These are phyloP conservation scores for Spialia ferax DNA, from an alignment of 2,888 invertebrate species.

Conservation along the genomic window DNA sequence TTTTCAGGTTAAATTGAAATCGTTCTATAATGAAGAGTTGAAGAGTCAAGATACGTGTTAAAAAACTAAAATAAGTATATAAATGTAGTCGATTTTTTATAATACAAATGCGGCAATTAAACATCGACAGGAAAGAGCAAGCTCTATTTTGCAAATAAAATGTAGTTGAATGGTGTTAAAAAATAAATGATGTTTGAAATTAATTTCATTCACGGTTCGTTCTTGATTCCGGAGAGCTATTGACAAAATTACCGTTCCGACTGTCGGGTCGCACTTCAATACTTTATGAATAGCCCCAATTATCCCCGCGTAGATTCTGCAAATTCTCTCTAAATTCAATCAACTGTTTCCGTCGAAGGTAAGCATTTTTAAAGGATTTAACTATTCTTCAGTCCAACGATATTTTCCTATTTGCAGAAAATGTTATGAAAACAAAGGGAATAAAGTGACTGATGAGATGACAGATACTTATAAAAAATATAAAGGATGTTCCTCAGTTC, in stretches of 20 bases:
- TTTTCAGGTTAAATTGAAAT: constrained; percentile 4
- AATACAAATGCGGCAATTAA: constrained; percentile 8
- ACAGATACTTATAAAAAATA: neutral
- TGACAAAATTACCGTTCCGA: constrained; percentile 49
- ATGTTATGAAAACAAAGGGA: neutral
- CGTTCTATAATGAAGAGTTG: neutral
- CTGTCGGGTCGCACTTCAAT: constrained; percentile 38
- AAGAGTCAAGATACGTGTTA: constrained; percentile 2
- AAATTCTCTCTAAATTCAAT: constrained; percentile 11
- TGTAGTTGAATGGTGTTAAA: constrained; percentile 15
- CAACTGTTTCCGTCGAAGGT: constrained; percentile 3
- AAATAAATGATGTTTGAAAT: constrained; percentile 36
- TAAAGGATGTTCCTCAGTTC: neutral
- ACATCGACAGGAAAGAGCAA: constrained; percentile 1
- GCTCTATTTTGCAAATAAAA: constrained; percentile 13
- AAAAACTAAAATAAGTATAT: constrained; percentile 11
- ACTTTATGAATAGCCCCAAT: constrained; percentile 46
- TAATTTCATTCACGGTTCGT: constrained; percentile 49
- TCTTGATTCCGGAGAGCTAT: constrained; percentile 48
- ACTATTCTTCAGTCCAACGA: neutral
- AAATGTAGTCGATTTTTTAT: neutral
- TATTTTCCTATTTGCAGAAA: constrained; percentile 9
- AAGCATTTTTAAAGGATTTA: constrained; percentile 1
- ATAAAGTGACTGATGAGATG: neutral
- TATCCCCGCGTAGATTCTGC: constrained; percentile 33